Evolutionary conservation across 2,113 vertebrate species (phyloP).

Genomic region (Alligator sinensis): DNA sequence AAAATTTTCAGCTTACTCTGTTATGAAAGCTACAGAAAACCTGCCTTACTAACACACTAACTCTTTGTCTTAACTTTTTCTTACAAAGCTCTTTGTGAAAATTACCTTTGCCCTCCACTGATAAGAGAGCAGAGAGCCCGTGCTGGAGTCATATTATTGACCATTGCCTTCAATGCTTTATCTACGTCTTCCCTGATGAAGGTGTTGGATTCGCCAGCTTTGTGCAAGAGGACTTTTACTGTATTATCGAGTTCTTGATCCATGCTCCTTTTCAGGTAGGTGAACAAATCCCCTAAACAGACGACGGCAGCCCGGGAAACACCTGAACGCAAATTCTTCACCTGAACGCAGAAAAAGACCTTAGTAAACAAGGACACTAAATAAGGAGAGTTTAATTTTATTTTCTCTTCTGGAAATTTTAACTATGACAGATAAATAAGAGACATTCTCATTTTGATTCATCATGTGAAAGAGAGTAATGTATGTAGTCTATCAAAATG

Average conservation of each 20-base stretch:
- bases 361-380: constrained; percentile 52
- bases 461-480: not conserved
- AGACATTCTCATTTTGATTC: constrained; percentile 1
- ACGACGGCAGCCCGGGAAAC: constrained; percentile 93
- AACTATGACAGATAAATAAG: not conserved
- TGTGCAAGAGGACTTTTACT: constrained; percentile 90
- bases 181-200: constrained; percentile 96
- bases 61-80: constrained; percentile 28
- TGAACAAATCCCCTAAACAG: constrained; percentile 91
- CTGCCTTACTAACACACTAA: not conserved
- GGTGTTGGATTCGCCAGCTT: constrained; percentile 90
- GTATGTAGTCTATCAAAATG: not conserved
- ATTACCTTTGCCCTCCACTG: constrained; percentile 90
- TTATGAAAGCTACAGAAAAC: not conserved
- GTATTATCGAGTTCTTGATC: constrained; percentile 93
- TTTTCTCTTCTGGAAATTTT: constrained; percentile 1
- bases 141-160: constrained; percentile 89
- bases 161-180: constrained; percentile 91
- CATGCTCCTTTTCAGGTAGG: constrained; percentile 89
- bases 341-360: constrained; percentile 80
- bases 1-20: not conserved
- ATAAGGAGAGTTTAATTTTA: not conserved
- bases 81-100: constrained; percentile 29
- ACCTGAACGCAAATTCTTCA: constrained; percentile 95
- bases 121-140: constrained; percentile 89